These are phyloP conservation scores for Sphaerophoria rueppellii DNA, from an alignment of 2,888 invertebrate species.

Conservation along the genomic window DNA sequence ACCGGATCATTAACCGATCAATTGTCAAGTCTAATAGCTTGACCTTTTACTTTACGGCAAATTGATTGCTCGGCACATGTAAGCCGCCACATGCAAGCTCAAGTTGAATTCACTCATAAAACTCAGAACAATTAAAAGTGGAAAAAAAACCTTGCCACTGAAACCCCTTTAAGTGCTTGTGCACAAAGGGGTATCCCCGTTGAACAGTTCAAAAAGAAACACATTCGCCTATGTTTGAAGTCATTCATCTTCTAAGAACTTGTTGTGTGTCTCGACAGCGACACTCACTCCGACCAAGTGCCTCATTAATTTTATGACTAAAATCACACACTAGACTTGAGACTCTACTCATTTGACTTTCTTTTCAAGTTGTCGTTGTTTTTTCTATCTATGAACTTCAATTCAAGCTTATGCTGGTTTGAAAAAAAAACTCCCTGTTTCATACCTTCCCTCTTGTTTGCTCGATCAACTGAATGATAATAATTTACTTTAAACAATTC, in stretches of 20 bases:
- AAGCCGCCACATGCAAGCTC: too few relatives aligned
- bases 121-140: background rate
- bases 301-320: constrained; percentile 21
- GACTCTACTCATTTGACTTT: constrained; percentile 28
- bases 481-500: background rate
- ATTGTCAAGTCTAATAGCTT: constrained; percentile 9
- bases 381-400: background rate
- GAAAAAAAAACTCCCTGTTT: background rate
- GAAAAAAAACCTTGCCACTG: constrained; percentile 20
- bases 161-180: background rate
- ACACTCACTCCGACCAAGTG: background rate
- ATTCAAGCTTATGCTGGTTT: background rate
- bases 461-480: constrained; percentile 43
- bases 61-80: too few relatives aligned
- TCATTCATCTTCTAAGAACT: constrained; percentile 35
- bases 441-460: constrained; percentile 23
- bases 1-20: constrained; percentile 1
- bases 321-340: background rate
- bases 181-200: constrained; percentile 25
- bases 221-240: background rate
- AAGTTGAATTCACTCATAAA: too few relatives aligned
- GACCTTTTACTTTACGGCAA: background rate
- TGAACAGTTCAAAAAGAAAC: background rate
- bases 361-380: background rate
- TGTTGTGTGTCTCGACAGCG: constrained; percentile 2